Evolutionary conservation across 2,888 invertebrate genomes (phyloP).

Genomic region (Muscina levida): DNA sequence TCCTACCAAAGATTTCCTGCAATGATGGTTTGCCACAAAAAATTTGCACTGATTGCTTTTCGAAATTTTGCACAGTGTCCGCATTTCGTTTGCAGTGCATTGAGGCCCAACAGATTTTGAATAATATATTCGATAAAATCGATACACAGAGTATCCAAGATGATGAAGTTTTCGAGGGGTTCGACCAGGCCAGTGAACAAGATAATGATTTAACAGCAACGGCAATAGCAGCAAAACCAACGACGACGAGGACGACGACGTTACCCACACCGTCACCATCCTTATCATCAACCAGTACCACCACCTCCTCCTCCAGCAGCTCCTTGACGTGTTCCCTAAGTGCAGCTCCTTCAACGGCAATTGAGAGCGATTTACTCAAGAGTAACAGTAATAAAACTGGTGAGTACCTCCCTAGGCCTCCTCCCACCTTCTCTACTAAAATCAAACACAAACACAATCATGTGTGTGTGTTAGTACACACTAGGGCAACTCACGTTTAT

Average conservation of each 20-base stretch:
- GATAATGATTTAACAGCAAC: conserved; percentile 56
- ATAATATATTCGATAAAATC: conserved; percentile 76
- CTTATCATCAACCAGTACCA: too few relatives aligned
- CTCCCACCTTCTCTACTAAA: too few relatives aligned
- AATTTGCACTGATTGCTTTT: conserved; percentile 76
- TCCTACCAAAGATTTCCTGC: conserved; percentile 70
- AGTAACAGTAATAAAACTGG: conserved; percentile 46
- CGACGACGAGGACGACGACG: neutral
- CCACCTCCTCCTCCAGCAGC: neutral
- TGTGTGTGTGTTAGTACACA: conserved; percentile 18
- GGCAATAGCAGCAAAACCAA: conserved; percentile 35
- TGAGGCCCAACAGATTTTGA: conserved; percentile 74
- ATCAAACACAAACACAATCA: too few relatives aligned
- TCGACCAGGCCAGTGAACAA: conserved; percentile 55
- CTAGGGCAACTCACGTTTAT: too few relatives aligned
- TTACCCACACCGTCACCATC: too few relatives aligned
- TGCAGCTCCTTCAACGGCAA: neutral
- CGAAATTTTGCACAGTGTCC: conserved; percentile 74
- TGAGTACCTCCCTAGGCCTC: conserved; percentile 39
- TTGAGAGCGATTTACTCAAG: conserved; percentile 24
- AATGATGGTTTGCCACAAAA: conserved; percentile 76
- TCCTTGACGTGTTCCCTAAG: too few relatives aligned
- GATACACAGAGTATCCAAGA: conserved; percentile 72
- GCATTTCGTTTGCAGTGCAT: conserved; percentile 73
- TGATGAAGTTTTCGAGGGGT: conserved; percentile 65